Conservation (phyloP, 2,797 vertebrate species). For the Cephalopachus bancanus region DNA sequence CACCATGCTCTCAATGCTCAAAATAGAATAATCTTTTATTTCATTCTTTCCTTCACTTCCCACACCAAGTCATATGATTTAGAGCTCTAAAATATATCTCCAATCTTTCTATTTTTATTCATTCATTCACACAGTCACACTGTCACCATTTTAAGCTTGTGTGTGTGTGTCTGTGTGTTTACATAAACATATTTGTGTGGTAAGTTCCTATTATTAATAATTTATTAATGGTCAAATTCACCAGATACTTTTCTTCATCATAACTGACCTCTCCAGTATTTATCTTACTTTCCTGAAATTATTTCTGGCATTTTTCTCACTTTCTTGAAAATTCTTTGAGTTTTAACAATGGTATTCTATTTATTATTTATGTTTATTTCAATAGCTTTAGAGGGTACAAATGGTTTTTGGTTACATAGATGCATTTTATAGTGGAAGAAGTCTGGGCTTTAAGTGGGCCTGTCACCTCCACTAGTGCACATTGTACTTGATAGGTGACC, state of each 20-base stretch:
- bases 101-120: neutral
- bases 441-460: no score
- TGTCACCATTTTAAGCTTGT: neutral
- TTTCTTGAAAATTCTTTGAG: constrained; percentile 28
- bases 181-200: neutral
- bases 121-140: neutral
- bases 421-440: no score
- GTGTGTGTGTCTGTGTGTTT: no score
- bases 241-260: constrained; percentile 9
- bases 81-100: neutral
- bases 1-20: neutral
- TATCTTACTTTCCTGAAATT: constrained; percentile 31
- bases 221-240: constrained; percentile 29
- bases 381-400: no score
- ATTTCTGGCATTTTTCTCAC: constrained; percentile 23
- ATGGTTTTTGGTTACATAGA: no score
- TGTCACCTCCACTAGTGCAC: no score
- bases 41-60: neutral
- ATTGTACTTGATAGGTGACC: no score
- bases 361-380: no score
- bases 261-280: constrained; percentile 26
- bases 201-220: constrained; percentile 26
- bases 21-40: constrained; percentile 30
- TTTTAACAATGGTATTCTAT: constrained; percentile 19
- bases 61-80: neutral